Conservation (phyloP, 1,140 invertebrate species). For the Lepidurus packardi region DNA sequence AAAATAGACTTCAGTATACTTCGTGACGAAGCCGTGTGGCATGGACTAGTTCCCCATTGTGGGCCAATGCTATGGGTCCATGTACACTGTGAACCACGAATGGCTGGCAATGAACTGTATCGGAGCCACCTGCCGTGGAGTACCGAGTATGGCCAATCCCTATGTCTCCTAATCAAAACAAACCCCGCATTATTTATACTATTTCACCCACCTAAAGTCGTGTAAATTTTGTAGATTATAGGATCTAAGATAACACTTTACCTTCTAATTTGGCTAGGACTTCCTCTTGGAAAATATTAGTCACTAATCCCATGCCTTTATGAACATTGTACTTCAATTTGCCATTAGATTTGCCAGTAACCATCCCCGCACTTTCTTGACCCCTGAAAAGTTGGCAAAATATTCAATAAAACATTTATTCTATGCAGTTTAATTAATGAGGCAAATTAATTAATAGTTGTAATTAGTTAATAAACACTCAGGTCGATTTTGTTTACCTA, state of each 20-base stretch:
- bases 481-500: slow-evolving; percentile 53
- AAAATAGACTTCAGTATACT: slow-evolving; percentile 49
- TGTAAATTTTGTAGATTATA: no score
- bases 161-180: slow-evolving; percentile 58
- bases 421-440: no score
- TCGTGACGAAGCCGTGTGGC: slow-evolving; percentile 77
- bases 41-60: slow-evolving; percentile 97
- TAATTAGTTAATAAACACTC: neutral
- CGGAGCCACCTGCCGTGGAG: slow-evolving; percentile 89
- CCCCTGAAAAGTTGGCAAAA: slow-evolving; percentile 56
- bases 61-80: slow-evolving; percentile 87
- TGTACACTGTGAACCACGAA: slow-evolving; percentile 95
- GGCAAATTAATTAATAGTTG: no score
- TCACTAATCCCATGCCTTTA: slow-evolving; percentile 93
- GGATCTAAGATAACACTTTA: slow-evolving; percentile 34
- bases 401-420: neutral
- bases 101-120: slow-evolving; percentile 90
- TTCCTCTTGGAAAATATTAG: slow-evolving; percentile 85
- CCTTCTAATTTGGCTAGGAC: slow-evolving; percentile 76
- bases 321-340: slow-evolving; percentile 72
- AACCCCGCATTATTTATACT: no score
- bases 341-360: slow-evolving; percentile 73
- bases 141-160: slow-evolving; percentile 96
- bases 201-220: no score
- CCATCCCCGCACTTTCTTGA: slow-evolving; percentile 94